Percentiles rank a stretch among this genome's conserved stretches.
Conservation (phyloP, 2,797 vertebrate species). For the Emydoidea blandingii region DNA sequence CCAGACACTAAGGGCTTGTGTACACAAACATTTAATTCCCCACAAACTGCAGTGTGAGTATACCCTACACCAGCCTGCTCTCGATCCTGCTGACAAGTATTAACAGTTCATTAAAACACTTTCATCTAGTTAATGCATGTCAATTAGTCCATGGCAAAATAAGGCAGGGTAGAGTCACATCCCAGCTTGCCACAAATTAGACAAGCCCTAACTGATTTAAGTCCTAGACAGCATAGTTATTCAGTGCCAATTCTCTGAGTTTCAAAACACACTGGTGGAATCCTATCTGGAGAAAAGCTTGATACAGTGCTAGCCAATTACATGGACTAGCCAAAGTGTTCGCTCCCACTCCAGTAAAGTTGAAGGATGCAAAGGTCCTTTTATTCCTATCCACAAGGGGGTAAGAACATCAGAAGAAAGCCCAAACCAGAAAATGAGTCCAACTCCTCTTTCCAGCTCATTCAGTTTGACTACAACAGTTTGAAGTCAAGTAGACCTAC, state of each 20-base stretch:
- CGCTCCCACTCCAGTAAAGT: not conserved
- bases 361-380: not conserved
- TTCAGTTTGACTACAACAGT: not conserved
- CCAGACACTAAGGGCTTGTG: not conserved
- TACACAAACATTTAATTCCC: too few relatives aligned
- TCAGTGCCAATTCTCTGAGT: not conserved
- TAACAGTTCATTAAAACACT: too few relatives aligned
- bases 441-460: conserved; percentile 3
- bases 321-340: not conserved
- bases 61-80: too few relatives aligned
- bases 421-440: not conserved
- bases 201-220: not conserved
- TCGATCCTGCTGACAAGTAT: too few relatives aligned
- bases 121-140: too few relatives aligned
- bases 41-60: too few relatives aligned
- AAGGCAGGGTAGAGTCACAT: not conserved
- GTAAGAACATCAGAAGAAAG: not conserved
- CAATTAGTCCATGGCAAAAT: not conserved
- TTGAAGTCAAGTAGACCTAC: not conserved
- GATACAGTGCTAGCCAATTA: not conserved
- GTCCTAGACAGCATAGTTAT: not conserved
- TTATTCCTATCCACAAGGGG: not conserved
- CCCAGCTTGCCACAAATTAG: not conserved
- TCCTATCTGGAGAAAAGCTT: not conserved
- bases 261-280: not conserved